Conservation (phyloP, 2,797 vertebrate species). For the Mycteria americana region DNA sequence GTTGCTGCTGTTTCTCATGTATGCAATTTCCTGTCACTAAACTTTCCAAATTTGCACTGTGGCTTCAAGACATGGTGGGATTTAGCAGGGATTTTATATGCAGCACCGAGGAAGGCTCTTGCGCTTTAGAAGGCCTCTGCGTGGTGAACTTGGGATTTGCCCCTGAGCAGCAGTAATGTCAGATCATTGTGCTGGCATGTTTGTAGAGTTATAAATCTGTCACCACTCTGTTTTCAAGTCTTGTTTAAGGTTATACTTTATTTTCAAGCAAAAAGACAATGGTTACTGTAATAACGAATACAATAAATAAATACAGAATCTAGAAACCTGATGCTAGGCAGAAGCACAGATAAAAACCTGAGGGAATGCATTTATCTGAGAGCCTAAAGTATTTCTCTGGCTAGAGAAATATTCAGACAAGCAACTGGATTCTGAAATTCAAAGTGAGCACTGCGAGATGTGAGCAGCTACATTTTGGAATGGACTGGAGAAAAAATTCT, state of each 20-base stretch:
- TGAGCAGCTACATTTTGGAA: background rate
- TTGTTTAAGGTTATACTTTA: background rate
- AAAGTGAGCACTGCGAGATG: background rate
- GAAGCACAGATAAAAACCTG: background rate
- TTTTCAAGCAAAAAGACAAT: background rate
- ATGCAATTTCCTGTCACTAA: background rate
- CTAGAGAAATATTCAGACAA: background rate
- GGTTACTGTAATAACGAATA: background rate
- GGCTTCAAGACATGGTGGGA: no score
- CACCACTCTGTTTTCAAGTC: background rate
- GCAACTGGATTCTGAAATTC: background rate
- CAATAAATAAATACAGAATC: background rate
- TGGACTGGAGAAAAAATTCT: background rate
- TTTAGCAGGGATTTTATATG: background rate
- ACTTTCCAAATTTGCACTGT: background rate
- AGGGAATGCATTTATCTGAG: background rate
- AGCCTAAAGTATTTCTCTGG: background rate
- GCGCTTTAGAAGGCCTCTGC: background rate
- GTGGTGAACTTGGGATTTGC: background rate
- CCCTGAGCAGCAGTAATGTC: background rate
- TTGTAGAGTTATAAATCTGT: background rate
- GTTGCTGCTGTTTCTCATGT: background rate
- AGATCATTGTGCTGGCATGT: background rate
- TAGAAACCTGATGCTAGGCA: background rate
- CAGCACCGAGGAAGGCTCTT: background rate